Evolutionary conservation across 2,797 vertebrate genomes (phyloP).

Genomic region (Spatula versicolor): DNA sequence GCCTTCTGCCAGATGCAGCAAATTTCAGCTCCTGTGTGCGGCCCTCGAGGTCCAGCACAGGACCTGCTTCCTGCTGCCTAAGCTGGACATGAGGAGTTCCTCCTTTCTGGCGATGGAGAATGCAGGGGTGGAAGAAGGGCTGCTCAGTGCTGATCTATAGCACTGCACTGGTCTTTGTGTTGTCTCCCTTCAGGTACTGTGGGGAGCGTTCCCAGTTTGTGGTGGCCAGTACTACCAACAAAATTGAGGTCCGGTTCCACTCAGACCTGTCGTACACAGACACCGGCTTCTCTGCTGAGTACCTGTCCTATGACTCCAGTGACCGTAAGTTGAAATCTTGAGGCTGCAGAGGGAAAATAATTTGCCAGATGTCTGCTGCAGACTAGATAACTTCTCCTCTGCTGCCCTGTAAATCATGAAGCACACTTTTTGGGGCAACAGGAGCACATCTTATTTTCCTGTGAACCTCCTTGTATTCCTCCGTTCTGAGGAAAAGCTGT

Average conservation of each 20-base stretch:
- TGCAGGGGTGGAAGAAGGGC: not conserved
- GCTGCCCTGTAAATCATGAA: not conserved
- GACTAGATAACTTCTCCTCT: not conserved
- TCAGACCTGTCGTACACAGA: conserved; percentile 89
- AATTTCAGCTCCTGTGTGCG: rapidly evolving
- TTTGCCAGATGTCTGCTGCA: not conserved
- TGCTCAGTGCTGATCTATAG: not conserved
- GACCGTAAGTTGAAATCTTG: conserved; percentile 85
- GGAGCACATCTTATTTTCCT: not conserved
- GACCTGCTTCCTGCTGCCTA: not conserved
- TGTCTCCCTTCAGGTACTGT: conserved; percentile 82
- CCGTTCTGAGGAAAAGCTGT: not conserved
- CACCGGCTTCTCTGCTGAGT: conserved; percentile 87
- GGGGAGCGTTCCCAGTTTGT: conserved; percentile 79
- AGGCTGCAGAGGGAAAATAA: not conserved
- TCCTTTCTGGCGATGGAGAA: rapidly evolving
- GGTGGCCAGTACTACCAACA: conserved; percentile 78
- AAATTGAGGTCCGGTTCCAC: conserved; percentile 81
- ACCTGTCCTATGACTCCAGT: conserved; percentile 80
- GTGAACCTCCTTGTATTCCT: not conserved
- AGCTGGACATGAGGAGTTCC: not conserved
- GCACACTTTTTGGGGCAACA: rapidly evolving
- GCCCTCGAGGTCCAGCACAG: not conserved
- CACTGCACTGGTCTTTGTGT: not conserved
- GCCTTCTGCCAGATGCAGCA: not conserved